Base-by-base conservation (phyloP, 2,797 vertebrate genomes). In the Pantherophis vulpinus region DNA sequence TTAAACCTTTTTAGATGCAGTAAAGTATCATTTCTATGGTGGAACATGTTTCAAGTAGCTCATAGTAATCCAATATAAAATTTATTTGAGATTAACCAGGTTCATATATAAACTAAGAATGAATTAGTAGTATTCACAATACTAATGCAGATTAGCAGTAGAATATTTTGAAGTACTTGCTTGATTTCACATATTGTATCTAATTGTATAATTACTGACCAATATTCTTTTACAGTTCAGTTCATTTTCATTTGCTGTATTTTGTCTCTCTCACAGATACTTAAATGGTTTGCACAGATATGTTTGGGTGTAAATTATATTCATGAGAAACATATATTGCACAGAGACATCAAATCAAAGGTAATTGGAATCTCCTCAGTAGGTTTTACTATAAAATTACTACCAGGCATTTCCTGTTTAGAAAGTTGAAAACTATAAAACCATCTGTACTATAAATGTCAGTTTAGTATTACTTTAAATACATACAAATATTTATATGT, bases 311-410 rank as follows among this genome's bases (percentile, higher is more conserved):
- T 98, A 88, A 98, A 98, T 90, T 97, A 99, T 90, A 98, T 99
- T 97, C 99, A 99, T 1, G 98, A 98, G 91, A 98, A 98, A 93
- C 96, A 96, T 86, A 98, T 99, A 61, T 96, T 99, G 91, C 99
- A 99, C 97, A 98, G 99, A 96, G 99, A 99, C 95, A 98, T 99
- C 94, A 99, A 99, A 95, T 98, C 99, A 79, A 99, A 99, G 98
- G 99, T 99, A 96, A 97, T 59, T 91, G n/a, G 11, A 92, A 56
- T 74, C 86, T 18, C 14, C 93, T 94, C 94, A 90, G 1, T 93
- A 91, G 60, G 37, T 37, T 2, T 91, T 91, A 90, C 29, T 86
- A 58, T n/a, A 87, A 92, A 61, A 79, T 25, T 47, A 47, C 47
- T 63, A 42, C 6, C 56, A 92, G n/a, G 5, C 37, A 18, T 89